Evolutionary conservation across 2,113 vertebrate genomes (phyloP).

Genomic region (Osmerus eperlanus): DNA sequence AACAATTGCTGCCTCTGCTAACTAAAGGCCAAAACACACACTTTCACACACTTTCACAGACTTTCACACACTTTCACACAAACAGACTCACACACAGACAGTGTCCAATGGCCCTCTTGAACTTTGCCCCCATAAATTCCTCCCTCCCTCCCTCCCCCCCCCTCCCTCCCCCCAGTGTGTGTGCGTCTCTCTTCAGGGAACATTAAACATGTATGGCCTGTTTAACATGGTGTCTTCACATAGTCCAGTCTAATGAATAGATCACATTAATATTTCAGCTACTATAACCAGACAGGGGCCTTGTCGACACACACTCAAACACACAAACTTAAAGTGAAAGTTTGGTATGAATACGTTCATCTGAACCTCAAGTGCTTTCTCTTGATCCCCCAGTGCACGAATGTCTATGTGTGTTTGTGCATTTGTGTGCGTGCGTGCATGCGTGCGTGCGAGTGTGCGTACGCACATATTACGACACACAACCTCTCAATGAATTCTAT

Average conservation of each 20-base stretch:
- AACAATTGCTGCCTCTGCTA: not conserved
- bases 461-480: not conserved
- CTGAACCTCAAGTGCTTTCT: not conserved
- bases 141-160: not conserved
- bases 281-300: conserved; percentile 8
- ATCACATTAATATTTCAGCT: conserved; percentile 31
- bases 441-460: conserved; percentile 1
- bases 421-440: not conserved
- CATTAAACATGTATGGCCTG: conserved; percentile 27
- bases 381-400: too few species aligned
- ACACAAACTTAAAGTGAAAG: conserved; percentile 1
- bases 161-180: not conserved
- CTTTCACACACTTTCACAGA: conserved; percentile 9
- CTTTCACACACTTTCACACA: not conserved
- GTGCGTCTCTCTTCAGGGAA: not conserved
- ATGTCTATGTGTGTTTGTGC: too few species aligned
- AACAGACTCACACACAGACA: not conserved
- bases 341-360: not conserved
- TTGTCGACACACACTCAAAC: not conserved
- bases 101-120: not conserved
- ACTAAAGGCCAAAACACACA: not conserved
- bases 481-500: conserved; percentile 30
- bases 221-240: conserved; percentile 7
- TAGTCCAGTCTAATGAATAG: conserved; percentile 24
- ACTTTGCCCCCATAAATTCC: not conserved